Conservation (phyloP, 2,113 vertebrate genomes). For the Phaetusa simplex region DNA sequence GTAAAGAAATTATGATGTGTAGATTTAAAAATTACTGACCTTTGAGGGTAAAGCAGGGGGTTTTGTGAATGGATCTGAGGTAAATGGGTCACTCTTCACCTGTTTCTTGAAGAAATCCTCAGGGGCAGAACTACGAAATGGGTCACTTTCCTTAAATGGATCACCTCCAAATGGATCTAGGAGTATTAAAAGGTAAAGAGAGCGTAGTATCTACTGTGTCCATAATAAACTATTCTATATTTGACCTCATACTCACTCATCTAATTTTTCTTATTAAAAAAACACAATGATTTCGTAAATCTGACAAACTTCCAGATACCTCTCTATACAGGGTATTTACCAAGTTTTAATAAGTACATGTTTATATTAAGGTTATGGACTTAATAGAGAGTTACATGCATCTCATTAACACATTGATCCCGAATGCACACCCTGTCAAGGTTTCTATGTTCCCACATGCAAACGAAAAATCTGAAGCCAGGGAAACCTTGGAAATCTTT, state of each 20-base stretch:
- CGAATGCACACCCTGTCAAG: not conserved
- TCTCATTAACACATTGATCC: not conserved
- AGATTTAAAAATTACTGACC: constrained; percentile 71
- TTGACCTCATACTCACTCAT: not conserved
- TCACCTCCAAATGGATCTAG: constrained; percentile 96
- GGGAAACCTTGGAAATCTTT: not conserved
- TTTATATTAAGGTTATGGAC: not conserved
- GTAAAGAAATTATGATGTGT: not conserved
- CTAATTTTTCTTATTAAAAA: not conserved
- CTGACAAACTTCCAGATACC: not conserved
- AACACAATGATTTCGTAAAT: not conserved
- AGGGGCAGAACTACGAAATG: constrained; percentile 81
- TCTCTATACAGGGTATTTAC: not conserved
- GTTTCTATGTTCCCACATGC: not conserved
- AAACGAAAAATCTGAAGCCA: not conserved
- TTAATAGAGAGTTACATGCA: not conserved
- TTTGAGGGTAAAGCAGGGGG: constrained; percentile 83
- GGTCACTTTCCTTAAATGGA: constrained; percentile 94
- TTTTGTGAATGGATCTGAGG: constrained; percentile 90
- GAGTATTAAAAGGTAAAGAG: not conserved
- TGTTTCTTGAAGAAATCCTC: constrained; percentile 96
- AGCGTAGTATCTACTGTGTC: not conserved
- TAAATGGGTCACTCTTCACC: constrained; percentile 88
- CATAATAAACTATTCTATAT: not conserved
- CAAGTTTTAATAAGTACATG: not conserved